Evolutionary conservation across 2,888 invertebrate species (phyloP).

Genomic region (Scaptodrosophila latifasciaeformis): DNA sequence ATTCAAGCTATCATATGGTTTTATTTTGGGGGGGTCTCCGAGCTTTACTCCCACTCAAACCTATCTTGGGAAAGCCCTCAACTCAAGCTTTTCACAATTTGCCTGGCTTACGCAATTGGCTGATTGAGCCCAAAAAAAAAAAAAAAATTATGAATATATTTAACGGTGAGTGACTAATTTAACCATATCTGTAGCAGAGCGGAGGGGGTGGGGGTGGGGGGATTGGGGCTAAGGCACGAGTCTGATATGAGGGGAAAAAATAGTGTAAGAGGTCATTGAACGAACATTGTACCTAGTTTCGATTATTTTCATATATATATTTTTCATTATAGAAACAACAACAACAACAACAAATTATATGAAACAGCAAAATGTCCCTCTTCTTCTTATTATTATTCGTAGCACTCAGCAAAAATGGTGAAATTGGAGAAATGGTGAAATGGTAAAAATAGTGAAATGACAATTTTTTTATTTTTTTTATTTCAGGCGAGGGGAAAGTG

Average conservation of each 20-base stretch:
- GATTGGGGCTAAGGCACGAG: slow-evolving; percentile 1
- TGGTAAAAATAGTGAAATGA: too few species aligned
- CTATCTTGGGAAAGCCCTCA: too few species aligned
- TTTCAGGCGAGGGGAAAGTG: too few species aligned
- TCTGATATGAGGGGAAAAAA: slow-evolving; percentile 12
- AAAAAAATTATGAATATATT: too few species aligned
- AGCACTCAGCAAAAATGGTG: slow-evolving; percentile 51
- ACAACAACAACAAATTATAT: neutral
- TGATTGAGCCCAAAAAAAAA: too few species aligned
- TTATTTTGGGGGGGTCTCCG: too few species aligned
- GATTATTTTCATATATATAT: slow-evolving; percentile 33
- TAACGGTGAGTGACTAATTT: slow-evolving; percentile 47
- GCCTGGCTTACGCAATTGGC: too few species aligned
- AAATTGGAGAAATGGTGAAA: slow-evolving; percentile 49
- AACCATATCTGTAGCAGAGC: slow-evolving; percentile 47
- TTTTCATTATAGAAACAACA: neutral
- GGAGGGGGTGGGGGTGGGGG: neutral
- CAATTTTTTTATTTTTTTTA: too few species aligned
- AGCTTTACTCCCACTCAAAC: too few species aligned
- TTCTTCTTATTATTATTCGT: too few species aligned
- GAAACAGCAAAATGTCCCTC: neutral
- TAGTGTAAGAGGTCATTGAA: slow-evolving; percentile 65
- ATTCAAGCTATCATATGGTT: too few species aligned
- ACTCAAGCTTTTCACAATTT: too few species aligned
- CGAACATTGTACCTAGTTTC: slow-evolving; percentile 67